These are phyloP conservation scores for Drosophila lutescens DNA, from an alignment of 2,888 invertebrate species.

Conservation along the genomic window DNA sequence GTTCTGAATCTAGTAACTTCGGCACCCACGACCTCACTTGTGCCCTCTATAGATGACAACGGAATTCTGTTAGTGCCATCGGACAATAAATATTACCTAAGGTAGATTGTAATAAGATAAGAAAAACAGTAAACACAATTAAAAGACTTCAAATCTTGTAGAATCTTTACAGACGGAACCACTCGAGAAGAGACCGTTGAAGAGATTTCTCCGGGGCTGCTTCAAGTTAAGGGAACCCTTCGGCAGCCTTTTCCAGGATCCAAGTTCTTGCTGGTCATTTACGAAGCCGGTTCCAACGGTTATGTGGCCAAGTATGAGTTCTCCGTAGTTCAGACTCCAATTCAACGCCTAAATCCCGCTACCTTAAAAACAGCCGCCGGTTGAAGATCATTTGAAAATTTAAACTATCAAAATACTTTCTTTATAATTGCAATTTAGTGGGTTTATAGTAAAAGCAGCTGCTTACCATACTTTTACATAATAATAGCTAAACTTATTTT, in stretches of 20 bases:
- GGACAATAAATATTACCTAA: constrained; percentile 46
- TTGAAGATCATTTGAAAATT: constrained; percentile 1
- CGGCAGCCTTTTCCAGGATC: constrained; percentile 36
- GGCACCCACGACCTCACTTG: constrained; percentile 2
- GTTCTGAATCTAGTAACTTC: constrained; percentile 23
- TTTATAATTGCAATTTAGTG: too few species aligned
- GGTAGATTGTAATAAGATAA: constrained; percentile 32
- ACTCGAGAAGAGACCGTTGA: constrained; percentile 55
- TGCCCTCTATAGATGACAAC: constrained; percentile 31
- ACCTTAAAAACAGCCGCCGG: constrained; percentile 39
- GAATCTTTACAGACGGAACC: constrained; percentile 5
- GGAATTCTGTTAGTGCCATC: constrained; percentile 42
- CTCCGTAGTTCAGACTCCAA: not conserved
- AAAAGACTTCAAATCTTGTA: not conserved
- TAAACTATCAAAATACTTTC: too few species aligned
- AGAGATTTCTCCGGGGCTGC: constrained; percentile 43
- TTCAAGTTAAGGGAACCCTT: constrained; percentile 40
- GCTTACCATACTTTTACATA: too few species aligned
- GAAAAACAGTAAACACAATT: not conserved
- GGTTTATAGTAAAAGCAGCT: too few species aligned
- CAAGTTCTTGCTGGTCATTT: constrained; percentile 37
- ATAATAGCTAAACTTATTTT: too few species aligned
- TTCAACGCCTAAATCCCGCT: not conserved
- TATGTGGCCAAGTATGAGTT: constrained; percentile 60
- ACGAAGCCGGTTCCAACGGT: constrained; percentile 60